Base-by-base conservation (phyloP, 92 coral and sea anemone species). In the Pocillopora grandis region DNA sequence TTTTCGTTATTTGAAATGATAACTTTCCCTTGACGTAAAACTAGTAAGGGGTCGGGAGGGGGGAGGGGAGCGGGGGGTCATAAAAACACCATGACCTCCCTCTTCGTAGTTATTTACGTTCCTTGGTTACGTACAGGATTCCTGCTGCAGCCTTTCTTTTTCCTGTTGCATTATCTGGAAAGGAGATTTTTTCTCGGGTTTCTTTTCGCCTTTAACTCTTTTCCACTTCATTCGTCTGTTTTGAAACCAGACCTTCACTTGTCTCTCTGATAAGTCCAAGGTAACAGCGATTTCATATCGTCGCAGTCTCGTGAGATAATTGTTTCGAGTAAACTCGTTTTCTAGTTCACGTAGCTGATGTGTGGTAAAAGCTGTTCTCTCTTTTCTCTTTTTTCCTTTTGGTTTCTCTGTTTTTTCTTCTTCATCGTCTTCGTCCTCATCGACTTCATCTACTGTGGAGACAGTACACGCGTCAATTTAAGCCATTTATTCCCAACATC, bases 211-310 rank as follows among this genome's bases (percentile, higher is more conserved):
- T 81, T 96, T 96, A 2, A 96, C 98, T 77, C 98, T 86, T 80
- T 96, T 96, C 98, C 98, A 96, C 70, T 96, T 96, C 98, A 96
- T 96, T 70, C 98, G 87, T 27, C 98, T 89, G 72, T 96, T 96
- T 83, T 95, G 98, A 72, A 95, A 95, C 98, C 98, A 95, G 20
- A 95, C 98, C 74, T 95, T 95, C 63, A 95, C 98, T 74, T 95
- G 98, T 74, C 98, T 89, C 73, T 96, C 98, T 21, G 98, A 92
- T 80, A 96, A 89, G 90, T 96, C 98, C 92, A 96, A 89, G 82
- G 95, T 94, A 60, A 96, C 98, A 10, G 98, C 98, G 63, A 96
- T 96, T 90, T 96, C 98, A 87, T 96, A 96, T 17, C 98, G 90
- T 70, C 98, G 95, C 69, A 96, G 92, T 85, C 98, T 88, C 31